Base-by-base conservation (phyloP, 2,888 invertebrate species). In the Miltochrista miniata region DNA sequence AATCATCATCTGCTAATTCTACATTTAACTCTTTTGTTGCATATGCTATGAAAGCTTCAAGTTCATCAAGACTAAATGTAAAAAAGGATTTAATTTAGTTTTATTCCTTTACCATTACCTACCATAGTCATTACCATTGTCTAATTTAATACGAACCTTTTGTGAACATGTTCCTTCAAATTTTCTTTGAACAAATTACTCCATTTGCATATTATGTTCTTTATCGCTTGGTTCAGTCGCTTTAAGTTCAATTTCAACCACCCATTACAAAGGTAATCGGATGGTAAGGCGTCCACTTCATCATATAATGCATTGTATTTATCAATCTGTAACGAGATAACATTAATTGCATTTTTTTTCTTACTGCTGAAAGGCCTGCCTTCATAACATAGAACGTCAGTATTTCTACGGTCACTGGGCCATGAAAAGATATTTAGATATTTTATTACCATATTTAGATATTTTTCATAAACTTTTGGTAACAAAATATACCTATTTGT, bases 201-300 rank as follows among this genome's bases (percentile, higher is more conserved):
- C 98, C 98, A 98, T 72, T 96, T 95, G 77, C 96, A 95, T 55
- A 98, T 94, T 18, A 94, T 94, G 77, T 96, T 96, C 59, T 98
- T 92, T 12, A 98, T 94, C 0, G 94, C 94, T 71, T 96, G 96
- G 67, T 97, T 96, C 63, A 98, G 94, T 0, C 96, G 95, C 51
- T 93, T 93, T 43, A 96, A 89, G 71, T 98, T 95, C 2, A 98
- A 79, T 52, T 94, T 92, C 50, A 98, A 90, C 98, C 98, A 98
- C 10, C 94, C 93, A 54, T 94, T 94, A 71, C 98, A 94, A 12
- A 96, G 89, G 53, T 93, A 93, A 15, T 93, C 93, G 0, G 92
- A 86, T 9, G 95, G 94, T 51, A 98, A 92, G 11, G 92, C 84
- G 9, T 94, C 93, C 2, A 97, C 94, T 79, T 96, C 95, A 18